Evolutionary conservation across 2,888 invertebrate genomes (phyloP).

Genomic region (Oligia fasciuncula): DNA sequence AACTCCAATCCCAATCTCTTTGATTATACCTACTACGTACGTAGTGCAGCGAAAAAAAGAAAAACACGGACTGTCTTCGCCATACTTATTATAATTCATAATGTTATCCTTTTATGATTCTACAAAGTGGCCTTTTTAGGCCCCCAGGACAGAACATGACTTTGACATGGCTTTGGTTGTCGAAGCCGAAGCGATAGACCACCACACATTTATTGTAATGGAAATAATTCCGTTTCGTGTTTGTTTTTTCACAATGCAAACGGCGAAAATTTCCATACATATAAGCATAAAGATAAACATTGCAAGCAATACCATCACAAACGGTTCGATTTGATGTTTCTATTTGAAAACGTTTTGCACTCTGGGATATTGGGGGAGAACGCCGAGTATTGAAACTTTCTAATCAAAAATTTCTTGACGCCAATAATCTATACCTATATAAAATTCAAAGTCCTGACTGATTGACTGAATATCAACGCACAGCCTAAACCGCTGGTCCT

Average conservation of each 20-base stretch:
- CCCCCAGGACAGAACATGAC: neutral
- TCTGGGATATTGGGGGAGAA: neutral
- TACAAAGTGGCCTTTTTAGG: too few species aligned
- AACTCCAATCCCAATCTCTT: too few species aligned
- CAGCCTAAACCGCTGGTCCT: too few species aligned
- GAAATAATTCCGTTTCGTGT: conserved; percentile 35
- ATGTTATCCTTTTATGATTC: too few species aligned
- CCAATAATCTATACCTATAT: too few species aligned
- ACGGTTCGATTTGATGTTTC: conserved; percentile 28
- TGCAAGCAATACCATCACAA: conserved; percentile 18
- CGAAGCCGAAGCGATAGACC: conserved; percentile 8
- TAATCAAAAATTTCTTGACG: conserved; percentile 8
- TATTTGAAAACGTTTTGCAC: conserved; percentile 12
- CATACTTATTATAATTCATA: too few species aligned
- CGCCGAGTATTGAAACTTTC: neutral
- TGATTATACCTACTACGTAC: too few species aligned
- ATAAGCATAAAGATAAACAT: conserved; percentile 42
- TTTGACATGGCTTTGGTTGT: too few species aligned
- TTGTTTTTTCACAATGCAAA: conserved; percentile 34
- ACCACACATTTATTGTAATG: conserved; percentile 26
- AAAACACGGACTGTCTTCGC: too few species aligned
- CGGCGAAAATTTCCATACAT: conserved; percentile 37
- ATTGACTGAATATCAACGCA: too few species aligned
- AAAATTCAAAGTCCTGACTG: too few species aligned
- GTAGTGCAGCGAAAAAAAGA: too few species aligned